Evolutionary conservation across 2,797 vertebrate species (phyloP).

Genomic region (Sus cebifrons): DNA sequence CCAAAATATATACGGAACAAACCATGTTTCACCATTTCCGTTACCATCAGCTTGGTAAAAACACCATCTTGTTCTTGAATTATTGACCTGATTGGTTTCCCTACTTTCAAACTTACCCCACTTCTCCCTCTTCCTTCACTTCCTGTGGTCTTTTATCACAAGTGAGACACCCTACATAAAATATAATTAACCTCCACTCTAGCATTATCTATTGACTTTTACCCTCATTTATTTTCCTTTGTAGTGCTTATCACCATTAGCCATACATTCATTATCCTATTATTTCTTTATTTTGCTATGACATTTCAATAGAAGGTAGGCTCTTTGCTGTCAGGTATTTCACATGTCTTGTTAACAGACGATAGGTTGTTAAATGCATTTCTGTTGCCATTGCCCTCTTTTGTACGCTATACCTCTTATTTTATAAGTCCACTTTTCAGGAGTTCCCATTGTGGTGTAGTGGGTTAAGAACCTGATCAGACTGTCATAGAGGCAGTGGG

Average conservation of each 20-base stretch:
- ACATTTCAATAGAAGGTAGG: not conserved
- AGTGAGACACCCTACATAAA: not conserved
- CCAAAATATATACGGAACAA: not conserved
- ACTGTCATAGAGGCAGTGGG: no score
- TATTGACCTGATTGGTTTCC: not conserved
- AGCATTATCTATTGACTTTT: not conserved
- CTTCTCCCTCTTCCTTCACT: not conserved
- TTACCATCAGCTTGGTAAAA: not conserved
- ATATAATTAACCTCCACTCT: not conserved
- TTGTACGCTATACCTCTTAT: not conserved
- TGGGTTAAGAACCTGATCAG: no score
- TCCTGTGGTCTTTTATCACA: not conserved
- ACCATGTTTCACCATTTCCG: not conserved
- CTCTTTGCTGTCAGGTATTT: not conserved
- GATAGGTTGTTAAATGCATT: not conserved
- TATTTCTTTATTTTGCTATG: not conserved
- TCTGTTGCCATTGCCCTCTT: not conserved
- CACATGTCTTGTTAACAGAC: not conserved
- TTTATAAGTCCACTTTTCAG: not conserved
- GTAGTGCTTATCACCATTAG: not conserved
- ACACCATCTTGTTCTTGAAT: not conserved
- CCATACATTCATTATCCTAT: not conserved
- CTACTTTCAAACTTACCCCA: not conserved
- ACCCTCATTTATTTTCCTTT: not conserved
- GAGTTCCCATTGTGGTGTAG: no score